Conservation (phyloP, 2,797 vertebrate species). For the Sebastes elongatus region DNA sequence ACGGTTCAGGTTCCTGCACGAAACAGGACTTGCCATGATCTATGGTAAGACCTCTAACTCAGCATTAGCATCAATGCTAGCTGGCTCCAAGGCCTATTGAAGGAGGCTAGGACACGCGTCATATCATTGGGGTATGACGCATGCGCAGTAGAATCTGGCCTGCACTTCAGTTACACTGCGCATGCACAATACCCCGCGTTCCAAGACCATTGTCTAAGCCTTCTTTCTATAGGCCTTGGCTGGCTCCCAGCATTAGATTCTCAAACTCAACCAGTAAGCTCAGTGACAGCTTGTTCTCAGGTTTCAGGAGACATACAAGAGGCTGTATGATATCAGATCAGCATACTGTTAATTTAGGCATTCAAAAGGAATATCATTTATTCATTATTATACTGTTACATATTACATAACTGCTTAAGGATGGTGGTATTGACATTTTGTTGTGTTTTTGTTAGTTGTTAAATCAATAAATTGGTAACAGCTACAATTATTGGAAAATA, state of each 20-base stretch:
- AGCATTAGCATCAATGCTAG: slow-evolving; percentile 28
- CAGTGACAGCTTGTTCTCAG: background rate
- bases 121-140: accelerated
- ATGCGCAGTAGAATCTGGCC: no score
- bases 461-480: background rate
- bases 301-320: background rate
- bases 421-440: background rate
- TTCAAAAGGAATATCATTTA: background rate
- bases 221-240: no score
- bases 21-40: slow-evolving; percentile 93
- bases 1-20: slow-evolving; percentile 88
- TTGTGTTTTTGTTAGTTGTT: background rate
- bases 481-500: background rate
- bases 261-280: slow-evolving; percentile 6
- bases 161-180: no score
- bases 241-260: no score
- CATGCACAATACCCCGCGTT: accelerated
- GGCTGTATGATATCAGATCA: background rate
- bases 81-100: background rate
- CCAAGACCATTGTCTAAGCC: accelerated
- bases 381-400: background rate
- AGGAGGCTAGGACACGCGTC: no score
- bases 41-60: slow-evolving; percentile 82
- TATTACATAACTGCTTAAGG: background rate
- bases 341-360: background rate